These are phyloP conservation scores for Chondrosia reniformis DNA, from an alignment of 37 sponge, comb jelly and placozoan genomes.

Conservation along the genomic window DNA sequence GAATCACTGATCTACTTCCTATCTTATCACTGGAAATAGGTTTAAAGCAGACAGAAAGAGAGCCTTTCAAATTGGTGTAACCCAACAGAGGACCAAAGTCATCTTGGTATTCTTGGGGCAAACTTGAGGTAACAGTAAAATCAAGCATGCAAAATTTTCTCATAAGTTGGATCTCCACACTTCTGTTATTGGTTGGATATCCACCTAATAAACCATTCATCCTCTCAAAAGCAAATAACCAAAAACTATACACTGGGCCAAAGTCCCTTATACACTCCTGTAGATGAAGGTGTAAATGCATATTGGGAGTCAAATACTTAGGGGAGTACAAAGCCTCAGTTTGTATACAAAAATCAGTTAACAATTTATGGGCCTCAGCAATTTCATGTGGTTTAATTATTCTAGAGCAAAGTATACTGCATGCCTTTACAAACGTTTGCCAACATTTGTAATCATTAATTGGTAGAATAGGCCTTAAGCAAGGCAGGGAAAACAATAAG, in stretches of 20 bases:
- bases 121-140: too few species aligned
- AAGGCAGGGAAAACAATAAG: conserved; percentile 10
- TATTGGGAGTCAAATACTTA: conserved; percentile 32
- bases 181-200: conserved; percentile 28
- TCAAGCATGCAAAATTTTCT: conserved; percentile 29
- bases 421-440: conserved; percentile 53
- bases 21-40: too few species aligned
- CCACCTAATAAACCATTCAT: conserved; percentile 59
- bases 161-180: conserved; percentile 51
- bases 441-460: conserved; percentile 31
- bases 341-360: conserved; percentile 19
- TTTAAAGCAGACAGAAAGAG: too few species aligned
- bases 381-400: neutral
- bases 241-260: conserved; percentile 59
- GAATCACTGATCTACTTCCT: too few species aligned
- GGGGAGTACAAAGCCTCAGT: conserved; percentile 31
- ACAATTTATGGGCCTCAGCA: neutral
- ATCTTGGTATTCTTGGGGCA: too few species aligned
- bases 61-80: too few species aligned
- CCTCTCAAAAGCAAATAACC: conserved; percentile 56
- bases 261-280: conserved; percentile 44
- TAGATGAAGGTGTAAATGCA: conserved; percentile 47
- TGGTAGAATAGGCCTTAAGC: conserved; percentile 21
- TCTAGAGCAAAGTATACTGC: neutral
- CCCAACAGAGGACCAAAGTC: too few species aligned